Base-by-base conservation (phyloP, 1,140 invertebrate species). In the Liolophura sinensis region DNA sequence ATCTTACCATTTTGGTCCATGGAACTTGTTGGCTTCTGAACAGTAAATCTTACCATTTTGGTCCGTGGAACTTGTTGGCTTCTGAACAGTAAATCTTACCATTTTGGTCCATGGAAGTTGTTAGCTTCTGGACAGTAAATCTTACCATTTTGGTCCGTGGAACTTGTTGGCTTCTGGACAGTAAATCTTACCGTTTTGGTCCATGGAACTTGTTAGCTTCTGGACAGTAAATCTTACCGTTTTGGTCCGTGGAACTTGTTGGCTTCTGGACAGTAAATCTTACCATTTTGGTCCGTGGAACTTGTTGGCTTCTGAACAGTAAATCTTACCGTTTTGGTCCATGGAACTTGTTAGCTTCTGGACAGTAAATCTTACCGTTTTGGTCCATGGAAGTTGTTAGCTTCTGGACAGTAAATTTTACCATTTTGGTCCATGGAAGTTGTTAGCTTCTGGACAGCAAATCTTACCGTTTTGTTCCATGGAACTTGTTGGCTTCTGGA, bases 271-370 rank as follows among this genome's bases (percentile, higher is more conserved):
- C n/a, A n/a, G n/a, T n/a, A n/a, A n/a, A 40, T 40, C 31, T 40
- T 5, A 71, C 71, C 55, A 64, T 52, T 65, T 72, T 69, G 12
- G 54, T 47, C 71, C 71, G 70, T 1, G 65, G 68, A 20, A 73
- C 48, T 56, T 70, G 62, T 24, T 64, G 54, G 18, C 60, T 64
- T n/a, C n/a, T n/a, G n/a, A n/a, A n/a, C n/a, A n/a, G n/a, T n/a
- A n/a, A n/a, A 40, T 40, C 31, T 40, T 5, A 71, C 71, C 55
- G 61, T 52, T 65, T 72, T 69, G 12, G 54, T 47, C 71, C 71
- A 73, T 1, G 65, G 68, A 20, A 73, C 48, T 56, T 70, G 62
- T 24, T 64, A 48, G 18, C 60, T 64, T n/a, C n/a, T n/a, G n/a
- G n/a, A n/a, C n/a, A n/a, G n/a, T n/a, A n/a, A n/a, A 40, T 40